Evolutionary conservation across 1,140 invertebrate species (phyloP).

Genomic region (Ceratitis capitata): DNA sequence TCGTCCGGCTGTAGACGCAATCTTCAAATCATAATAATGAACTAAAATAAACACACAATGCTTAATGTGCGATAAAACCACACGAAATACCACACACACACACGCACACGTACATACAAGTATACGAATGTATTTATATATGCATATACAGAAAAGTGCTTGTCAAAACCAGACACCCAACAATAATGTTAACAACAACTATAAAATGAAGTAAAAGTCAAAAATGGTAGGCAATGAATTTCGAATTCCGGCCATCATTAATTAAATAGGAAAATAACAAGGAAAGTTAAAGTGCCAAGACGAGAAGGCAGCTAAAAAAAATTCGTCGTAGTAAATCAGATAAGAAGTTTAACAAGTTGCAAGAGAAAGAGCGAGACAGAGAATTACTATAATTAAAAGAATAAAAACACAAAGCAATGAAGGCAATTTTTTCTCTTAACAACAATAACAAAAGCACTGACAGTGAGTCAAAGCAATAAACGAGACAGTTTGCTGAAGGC

Average conservation of each 20-base stretch:
- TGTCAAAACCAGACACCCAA: neutral
- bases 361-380: neutral
- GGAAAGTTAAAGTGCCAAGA: neutral
- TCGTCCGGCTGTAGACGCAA: conserved; percentile 18
- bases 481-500: conserved; percentile 1
- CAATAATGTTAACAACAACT: neutral
- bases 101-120: too few species aligned
- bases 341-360: neutral
- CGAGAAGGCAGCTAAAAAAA: neutral
- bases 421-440: too few species aligned
- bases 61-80: neutral
- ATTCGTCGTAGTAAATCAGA: neutral
- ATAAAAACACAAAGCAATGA: neutral
- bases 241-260: conserved; percentile 19
- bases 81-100: too few species aligned
- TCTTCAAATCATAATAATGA: conserved; percentile 25
- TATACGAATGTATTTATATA: neutral
- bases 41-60: conserved; percentile 8
- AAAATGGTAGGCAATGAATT: conserved; percentile 22
- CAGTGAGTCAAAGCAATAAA: neutral
- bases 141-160: neutral
- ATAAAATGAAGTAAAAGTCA: neutral
- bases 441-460: neutral
- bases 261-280: conserved; percentile 9
- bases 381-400: neutral